Base-by-base conservation (phyloP, 2,888 invertebrate species). In the Rhingia campestris region DNA sequence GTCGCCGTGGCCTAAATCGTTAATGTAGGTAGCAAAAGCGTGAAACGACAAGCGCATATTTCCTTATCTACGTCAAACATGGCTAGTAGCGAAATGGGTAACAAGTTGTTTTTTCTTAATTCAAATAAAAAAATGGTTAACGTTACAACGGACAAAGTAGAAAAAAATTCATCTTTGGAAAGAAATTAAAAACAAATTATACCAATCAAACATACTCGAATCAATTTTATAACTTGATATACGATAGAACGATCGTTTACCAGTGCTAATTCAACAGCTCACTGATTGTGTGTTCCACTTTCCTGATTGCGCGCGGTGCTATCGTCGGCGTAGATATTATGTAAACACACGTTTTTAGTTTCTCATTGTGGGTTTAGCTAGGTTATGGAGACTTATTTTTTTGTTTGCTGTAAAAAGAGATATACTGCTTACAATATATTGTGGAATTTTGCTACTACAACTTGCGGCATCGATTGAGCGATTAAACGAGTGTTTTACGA, bases 181-280 rank as follows among this genome's bases (percentile, higher is more conserved):
- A 59, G 41, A 70, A 59, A 70, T 70, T 70, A 49, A 70, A 59
- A 70, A 59, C 59, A 70, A 59, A 70, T 59, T 70, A 59, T 49
- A 14, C 59, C 70, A 70, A 70, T 59, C 70, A 70, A 47, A 70
- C 70, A 54, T 59, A 70, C 59, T 59, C 70, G 49, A 59, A 58
- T 59, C 58, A 70, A 59, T 70, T 70, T 70, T 59, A 59, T 70
- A 51, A 70, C 39, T 70, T 59, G 59, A 70, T 59, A 41, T 33
- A 69, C 56, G 45, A 37, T 53, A 70, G 58, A 70, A 32, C 39
- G 69, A 41, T 59, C 59, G 59, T 59, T 59, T 49, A 70, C 32
- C 70, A 59, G 59, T 45, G 49, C 49, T 70, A 53, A 59, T 51
- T 59, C 32, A 51, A 49, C 53, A 59, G 49, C 39, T 58, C 56